These are phyloP conservation scores for Procambarus virginalis DNA, from an alignment of 1,140 invertebrate species.

Conservation along the genomic window DNA sequence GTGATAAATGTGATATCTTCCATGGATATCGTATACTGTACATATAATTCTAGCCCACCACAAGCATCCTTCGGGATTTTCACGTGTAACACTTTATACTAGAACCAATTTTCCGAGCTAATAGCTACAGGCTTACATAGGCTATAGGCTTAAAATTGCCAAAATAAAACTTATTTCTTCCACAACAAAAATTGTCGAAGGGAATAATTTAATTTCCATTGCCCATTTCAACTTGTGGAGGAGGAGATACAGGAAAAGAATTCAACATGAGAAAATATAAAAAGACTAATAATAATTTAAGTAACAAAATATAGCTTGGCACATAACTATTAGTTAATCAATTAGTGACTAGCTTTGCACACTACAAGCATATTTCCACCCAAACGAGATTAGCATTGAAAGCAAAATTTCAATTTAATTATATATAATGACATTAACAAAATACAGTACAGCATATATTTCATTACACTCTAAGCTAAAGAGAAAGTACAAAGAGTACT, in stretches of 20 bases:
- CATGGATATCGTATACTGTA: background rate
- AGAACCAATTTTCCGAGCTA: background rate
- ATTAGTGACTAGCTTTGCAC: slow-evolving; percentile 39
- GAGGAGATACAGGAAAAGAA: background rate
- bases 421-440: background rate
- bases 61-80: background rate
- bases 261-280: background rate
- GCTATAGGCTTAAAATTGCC: background rate
- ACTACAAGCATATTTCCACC: slow-evolving; percentile 43
- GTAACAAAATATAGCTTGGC: slow-evolving; percentile 34
- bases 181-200: background rate
- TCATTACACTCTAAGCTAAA: slow-evolving; percentile 16
- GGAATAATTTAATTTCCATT: background rate
- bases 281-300: background rate
- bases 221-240: background rate
- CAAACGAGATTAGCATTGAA: slow-evolving; percentile 21
- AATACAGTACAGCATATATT: background rate
- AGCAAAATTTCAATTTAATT: slow-evolving; percentile 8
- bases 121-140: background rate
- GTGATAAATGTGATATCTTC: background rate
- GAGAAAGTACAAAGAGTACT: background rate
- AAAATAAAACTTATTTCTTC: background rate
- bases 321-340: slow-evolving; percentile 39
- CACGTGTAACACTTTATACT: background rate
- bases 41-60: slow-evolving; percentile 26